These are phyloP conservation scores for Mythimna loreyi DNA, from an alignment of 2,888 invertebrate genomes.

Conservation along the genomic window DNA sequence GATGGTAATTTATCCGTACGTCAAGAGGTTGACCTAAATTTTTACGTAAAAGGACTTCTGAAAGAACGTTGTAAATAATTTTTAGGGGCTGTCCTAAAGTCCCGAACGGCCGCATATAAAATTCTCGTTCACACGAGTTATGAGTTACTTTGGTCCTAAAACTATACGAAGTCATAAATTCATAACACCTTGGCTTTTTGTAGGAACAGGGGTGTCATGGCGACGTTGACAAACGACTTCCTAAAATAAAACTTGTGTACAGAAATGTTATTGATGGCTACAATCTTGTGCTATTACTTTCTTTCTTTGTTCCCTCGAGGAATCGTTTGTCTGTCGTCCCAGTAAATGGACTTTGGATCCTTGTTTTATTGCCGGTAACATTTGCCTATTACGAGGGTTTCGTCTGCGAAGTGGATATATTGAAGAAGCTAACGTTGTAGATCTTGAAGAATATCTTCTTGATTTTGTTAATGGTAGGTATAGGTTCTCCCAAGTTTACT, in stretches of 20 bases:
- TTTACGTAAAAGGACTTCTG: constrained; percentile 50
- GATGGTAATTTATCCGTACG: constrained; percentile 47
- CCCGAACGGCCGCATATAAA: constrained; percentile 60
- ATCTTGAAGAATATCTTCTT: constrained; percentile 21
- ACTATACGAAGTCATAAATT: constrained; percentile 62
- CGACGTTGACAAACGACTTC: constrained; percentile 62
- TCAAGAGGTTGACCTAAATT: constrained; percentile 51
- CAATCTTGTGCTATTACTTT: constrained; percentile 56
- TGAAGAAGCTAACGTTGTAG: constrained; percentile 18
- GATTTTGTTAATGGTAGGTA: constrained; percentile 5
- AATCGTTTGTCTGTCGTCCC: constrained; percentile 48
- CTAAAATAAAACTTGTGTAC: constrained; percentile 57
- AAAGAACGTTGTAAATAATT: constrained; percentile 57
- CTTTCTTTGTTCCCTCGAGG: constrained; percentile 37
- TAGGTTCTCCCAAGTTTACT: too few relatives aligned
- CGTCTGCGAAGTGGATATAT: constrained; percentile 40
- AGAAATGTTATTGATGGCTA: constrained; percentile 60
- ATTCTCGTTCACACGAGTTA: constrained; percentile 55
- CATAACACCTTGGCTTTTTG: constrained; percentile 57
- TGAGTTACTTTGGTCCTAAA: constrained; percentile 52
- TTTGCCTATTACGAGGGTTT: constrained; percentile 40
- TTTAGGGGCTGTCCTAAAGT: constrained; percentile 53
- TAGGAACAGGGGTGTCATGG: constrained; percentile 41
- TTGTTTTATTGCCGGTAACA: constrained; percentile 59
- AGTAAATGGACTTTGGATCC: constrained; percentile 53